Evolutionary conservation across 2,113 vertebrate genomes (phyloP).

Genomic region (Melanostigma gelatinosum): DNA sequence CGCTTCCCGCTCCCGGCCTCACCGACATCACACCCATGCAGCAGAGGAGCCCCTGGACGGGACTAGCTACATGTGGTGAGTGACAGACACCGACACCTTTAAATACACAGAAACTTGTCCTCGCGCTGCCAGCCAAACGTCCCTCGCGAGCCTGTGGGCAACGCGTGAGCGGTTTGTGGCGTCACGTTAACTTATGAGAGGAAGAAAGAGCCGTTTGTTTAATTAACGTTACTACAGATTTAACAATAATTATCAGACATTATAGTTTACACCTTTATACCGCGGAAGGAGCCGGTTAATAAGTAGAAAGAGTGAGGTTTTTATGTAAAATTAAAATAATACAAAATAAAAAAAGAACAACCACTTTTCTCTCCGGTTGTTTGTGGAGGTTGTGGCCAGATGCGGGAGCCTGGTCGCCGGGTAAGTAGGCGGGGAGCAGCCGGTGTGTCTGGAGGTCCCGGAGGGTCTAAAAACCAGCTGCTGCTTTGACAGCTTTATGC

Average conservation of each 20-base stretch:
- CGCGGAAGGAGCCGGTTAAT: too few relatives aligned
- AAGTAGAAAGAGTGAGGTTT: neutral
- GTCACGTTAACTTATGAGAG: neutral
- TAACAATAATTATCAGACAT: neutral
- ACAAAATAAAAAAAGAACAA: neutral
- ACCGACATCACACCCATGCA: constrained; percentile 33
- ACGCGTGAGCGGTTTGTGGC: neutral
- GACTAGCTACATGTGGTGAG: constrained; percentile 60
- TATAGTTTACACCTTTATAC: neutral
- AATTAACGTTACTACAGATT: neutral
- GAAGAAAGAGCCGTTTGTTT: neutral
- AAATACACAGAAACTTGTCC: neutral
- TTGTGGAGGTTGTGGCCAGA: constrained; percentile 12
- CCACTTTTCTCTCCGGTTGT: neutral
- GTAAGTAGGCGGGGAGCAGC: constrained; percentile 48
- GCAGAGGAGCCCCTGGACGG: constrained; percentile 48
- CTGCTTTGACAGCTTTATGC: constrained; percentile 33
- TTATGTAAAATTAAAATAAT: neutral
- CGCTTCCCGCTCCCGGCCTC: constrained; percentile 20
- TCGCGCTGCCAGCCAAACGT: neutral
- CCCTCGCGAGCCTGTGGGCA: neutral
- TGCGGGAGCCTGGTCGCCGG: constrained; percentile 16
- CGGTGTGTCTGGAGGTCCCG: constrained; percentile 34
- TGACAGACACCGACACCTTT: constrained; percentile 7
- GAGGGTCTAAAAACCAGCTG: constrained; percentile 47